These are phyloP conservation scores for Drosophila malerkotliana DNA, from an alignment of 1,140 invertebrate species.

Conservation along the genomic window DNA sequence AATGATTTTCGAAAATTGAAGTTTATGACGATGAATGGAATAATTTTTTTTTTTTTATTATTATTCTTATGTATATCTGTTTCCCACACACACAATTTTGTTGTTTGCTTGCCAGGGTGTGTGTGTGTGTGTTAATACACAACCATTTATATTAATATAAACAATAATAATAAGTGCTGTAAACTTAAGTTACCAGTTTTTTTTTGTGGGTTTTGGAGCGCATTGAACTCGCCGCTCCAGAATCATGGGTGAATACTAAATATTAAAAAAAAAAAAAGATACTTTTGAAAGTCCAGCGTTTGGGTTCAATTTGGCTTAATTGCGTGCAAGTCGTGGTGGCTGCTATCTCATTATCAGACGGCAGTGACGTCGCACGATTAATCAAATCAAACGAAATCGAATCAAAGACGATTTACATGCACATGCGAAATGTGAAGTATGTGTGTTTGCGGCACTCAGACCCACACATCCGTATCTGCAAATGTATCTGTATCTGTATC, in stretches of 20 bases:
- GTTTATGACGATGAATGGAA: conserved; percentile 83
- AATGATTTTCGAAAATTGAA: conserved; percentile 84
- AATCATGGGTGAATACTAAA: conserved; percentile 20
- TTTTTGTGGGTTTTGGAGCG: conserved; percentile 5
- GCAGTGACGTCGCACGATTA: conserved; percentile 69
- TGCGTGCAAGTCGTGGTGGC: conserved; percentile 64
- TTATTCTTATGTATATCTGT: conserved; percentile 46
- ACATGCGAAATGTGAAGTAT: conserved; percentile 49
- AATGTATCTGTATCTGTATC: conserved; percentile 21
- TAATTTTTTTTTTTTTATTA: conserved; percentile 59
- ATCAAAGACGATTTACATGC: conserved; percentile 79
- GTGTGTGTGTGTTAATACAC: conserved; percentile 56
- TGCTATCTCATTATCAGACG: conserved; percentile 73
- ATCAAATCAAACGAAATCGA: conserved; percentile 82
- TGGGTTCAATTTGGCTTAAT: conserved; percentile 62
- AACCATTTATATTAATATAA: conserved; percentile 78
- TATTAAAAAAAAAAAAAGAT: conserved; percentile 10
- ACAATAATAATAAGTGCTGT: conserved; percentile 65
- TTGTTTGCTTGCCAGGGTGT: background rate
- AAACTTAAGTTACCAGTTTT: conserved; percentile 63
- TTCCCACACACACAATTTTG: conserved; percentile 20
- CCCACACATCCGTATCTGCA: conserved; percentile 12
- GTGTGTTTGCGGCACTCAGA: background rate
- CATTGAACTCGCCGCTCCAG: conserved; percentile 49
- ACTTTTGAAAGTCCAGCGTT: conserved; percentile 16